Percentiles rank a stretch among this genome's conserved stretches.
Evolutionary conservation across 1,140 invertebrate genomes (phyloP).

Genomic region (Myzus persicae): DNA sequence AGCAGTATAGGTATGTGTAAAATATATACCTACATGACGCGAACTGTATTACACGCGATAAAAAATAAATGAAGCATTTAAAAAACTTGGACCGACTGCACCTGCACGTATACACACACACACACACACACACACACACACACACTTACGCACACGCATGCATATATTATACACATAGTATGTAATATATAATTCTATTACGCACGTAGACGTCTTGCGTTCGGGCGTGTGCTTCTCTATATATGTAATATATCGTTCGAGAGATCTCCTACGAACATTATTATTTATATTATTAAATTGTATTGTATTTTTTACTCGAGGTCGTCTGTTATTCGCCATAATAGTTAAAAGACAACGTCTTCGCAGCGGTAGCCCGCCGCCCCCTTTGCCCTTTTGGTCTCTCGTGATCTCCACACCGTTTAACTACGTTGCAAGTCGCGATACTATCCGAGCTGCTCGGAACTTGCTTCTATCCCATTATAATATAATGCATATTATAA

Average conservation of each 20-base stretch:
- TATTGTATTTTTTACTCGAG: not conserved
- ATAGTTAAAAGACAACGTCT: not conserved
- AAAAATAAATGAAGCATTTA: not conserved
- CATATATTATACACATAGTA: no score
- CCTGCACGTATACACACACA: no score
- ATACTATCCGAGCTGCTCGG: no score
- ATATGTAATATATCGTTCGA: not conserved
- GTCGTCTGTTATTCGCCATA: not conserved
- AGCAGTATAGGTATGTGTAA: not conserved
- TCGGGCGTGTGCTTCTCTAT: not conserved
- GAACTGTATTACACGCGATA: not conserved
- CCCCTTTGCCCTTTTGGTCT: not conserved
- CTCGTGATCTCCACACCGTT: not conserved
- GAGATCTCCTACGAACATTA: not conserved
- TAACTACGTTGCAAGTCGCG: not conserved
- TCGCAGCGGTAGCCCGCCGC: no score
- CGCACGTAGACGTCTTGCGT: not conserved
- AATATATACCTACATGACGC: not conserved
- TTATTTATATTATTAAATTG: no score
- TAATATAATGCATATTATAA: no score
- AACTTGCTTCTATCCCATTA: no score
- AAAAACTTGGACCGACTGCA: not conserved
- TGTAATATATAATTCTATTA: not conserved
- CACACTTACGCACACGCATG: no score
- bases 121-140: no score